Base-by-base conservation (phyloP, 2,888 invertebrate genomes). In the Xanthia togata region DNA sequence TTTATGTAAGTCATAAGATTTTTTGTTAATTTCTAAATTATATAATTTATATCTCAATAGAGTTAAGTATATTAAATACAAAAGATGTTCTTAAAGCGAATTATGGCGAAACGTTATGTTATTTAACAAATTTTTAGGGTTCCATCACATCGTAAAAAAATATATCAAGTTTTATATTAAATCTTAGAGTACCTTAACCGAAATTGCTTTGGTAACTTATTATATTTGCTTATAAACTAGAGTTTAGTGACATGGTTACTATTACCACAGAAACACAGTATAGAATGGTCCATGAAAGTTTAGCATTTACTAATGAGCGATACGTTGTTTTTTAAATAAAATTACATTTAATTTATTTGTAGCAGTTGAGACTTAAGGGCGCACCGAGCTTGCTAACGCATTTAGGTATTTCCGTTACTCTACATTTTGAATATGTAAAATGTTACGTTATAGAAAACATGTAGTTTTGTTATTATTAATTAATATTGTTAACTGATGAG, bases 181-280 rank as follows among this genome's bases (percentile, higher is more conserved):
- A 85, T 90, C 87, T 90, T 92, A 92, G 82, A 89, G 79, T 91
- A 87, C 81, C 92, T 93, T 93, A 94, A 88, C 90, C 88, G 86
- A 93, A 93, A 95, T 95, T 95, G 96, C 96, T 96, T 96, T 96
- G 96, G 96, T 96, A 96, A 96, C 96, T 96, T 94, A 96, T 92
- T 92, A 81, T 91, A 91, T 89, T 90, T 90, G 91, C 92, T 93
- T 93, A 94, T 71, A 82, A 80, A 76, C 89, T 92, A 92, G 83
- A 83, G 81, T 88, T 88, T 91, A 89, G 87, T 92, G 89, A 85
- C 81, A 87, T 85, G 84, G 72, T 78, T 73, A 67, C 73, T 80
- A 77, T 84, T 79, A 79, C 68, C 71, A 78, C 70, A 57, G 55
- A 87, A 79, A 78, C 35, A 85, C 79, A 84, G 77, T 83, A 70